Evolutionary conservation across 2,113 vertebrate species (phyloP), one percentile per base, ranked within the genome.

Genomic region (Rhea pennata): DNA sequence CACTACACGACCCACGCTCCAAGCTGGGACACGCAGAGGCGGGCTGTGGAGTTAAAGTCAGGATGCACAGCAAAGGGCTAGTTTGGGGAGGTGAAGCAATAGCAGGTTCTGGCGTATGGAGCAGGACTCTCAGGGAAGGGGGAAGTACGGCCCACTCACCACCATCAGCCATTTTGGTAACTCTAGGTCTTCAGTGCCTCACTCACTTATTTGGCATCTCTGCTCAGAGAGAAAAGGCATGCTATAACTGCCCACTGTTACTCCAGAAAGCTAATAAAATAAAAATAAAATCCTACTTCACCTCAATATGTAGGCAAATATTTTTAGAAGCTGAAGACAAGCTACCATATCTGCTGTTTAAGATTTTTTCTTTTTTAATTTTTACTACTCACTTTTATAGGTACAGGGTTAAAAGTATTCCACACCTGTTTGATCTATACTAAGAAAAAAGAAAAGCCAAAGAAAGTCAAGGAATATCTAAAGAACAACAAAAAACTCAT

Each of bases 11-110:
- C 33, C 56, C 33, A 46, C 42, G 72, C 71, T 40, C 70, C 23
- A 39, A 36, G 8, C 51, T 39, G 44, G 0, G 0, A 62, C 66
- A 54, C 16, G 0, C 0, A 0, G 8, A 12, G 10, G 14, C 6
- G 79, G 12, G 29, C 39, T 22, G 21, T 7, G 8, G 65, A 67
- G 24, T 3, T 56, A 3, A 86, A 76, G 8, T 19, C 48, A 67
- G 65, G 29, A 54, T 4, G 14, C 6, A 69, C 8, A 82, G 42
- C 15, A 75, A 51, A 65, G 87, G 16, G 1, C 5, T 36, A 9
- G 14, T 76, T 59, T 23, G 31, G 56, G 54, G 66, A 94, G 22
- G 17, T 53, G 67, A 90, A 85, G 72, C 51, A 65, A 26, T 10
- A 65, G n/a, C 14, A 6, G 8, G 24, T 50, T 39, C 33, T 7